phyloP scores from a whole-genome alignment of 1,140 invertebrate genomes.

The Batillaria attramentaria region DNA sequence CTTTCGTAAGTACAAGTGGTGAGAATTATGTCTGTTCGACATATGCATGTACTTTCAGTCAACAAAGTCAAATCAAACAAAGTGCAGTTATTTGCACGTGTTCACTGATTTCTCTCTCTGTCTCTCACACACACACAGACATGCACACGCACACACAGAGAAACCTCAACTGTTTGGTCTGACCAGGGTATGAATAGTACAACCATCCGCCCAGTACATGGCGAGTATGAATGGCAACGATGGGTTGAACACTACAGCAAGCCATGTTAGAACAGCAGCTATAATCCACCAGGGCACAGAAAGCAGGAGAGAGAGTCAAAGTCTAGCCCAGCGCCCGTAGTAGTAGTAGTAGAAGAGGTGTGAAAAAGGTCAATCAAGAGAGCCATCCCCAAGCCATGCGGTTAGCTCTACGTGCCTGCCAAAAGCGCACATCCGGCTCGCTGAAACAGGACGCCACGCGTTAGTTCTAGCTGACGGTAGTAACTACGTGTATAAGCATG shows the following conservation, averaged over 20 bases:
- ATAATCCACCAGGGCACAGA: neutral
- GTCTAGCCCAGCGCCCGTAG: neutral
- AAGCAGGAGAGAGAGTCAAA: neutral
- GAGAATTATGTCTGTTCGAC: too few relatives aligned
- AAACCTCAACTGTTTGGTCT: too few relatives aligned
- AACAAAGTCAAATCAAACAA: neutral
- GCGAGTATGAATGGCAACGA: too few relatives aligned
- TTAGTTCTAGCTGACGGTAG: neutral
- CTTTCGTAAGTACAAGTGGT: too few relatives aligned
- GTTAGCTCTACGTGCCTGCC: constrained; percentile 28
- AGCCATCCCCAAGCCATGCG: constrained; percentile 20
- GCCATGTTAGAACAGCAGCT: neutral
- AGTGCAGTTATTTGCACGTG: neutral
- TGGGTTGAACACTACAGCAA: too few relatives aligned
- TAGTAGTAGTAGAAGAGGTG: neutral
- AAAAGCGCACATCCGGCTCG: constrained; percentile 13
- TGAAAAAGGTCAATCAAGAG: neutral
- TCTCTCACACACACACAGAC: constrained; percentile 4
- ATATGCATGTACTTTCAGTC: too few relatives aligned
- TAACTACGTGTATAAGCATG: neutral
- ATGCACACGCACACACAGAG: neutral
- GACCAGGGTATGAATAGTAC: too few relatives aligned
- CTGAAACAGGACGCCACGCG: constrained; percentile 21
- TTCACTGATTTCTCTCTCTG: neutral
- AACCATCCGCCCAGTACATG: too few relatives aligned